phyloP scores from a whole-genome alignment of 2,797 vertebrate species.

The Numenius phaeopus region DNA sequence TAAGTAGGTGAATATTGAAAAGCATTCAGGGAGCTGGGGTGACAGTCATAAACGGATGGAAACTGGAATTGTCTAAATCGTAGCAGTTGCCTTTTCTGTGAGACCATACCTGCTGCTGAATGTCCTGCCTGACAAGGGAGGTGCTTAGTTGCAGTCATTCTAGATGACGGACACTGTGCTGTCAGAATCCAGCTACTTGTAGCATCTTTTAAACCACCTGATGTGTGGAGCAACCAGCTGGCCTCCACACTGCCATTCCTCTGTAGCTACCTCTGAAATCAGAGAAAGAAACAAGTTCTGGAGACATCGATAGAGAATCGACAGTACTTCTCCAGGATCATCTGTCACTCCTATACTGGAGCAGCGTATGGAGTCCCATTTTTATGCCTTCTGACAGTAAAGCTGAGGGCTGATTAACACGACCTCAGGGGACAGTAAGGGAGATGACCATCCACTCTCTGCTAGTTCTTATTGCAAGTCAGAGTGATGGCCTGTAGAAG shows the following conservation, averaged over 20 bases:
- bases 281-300: background rate
- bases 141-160: background rate
- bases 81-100: background rate
- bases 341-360: background rate
- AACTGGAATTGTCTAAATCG: background rate
- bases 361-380: background rate
- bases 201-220: background rate
- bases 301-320: background rate
- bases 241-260: background rate
- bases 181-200: background rate
- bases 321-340: background rate
- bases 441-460: constrained; percentile 41
- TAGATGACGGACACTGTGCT: background rate
- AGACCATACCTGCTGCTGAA: background rate
- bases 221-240: background rate
- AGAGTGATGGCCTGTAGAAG: constrained; percentile 38
- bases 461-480: constrained; percentile 39
- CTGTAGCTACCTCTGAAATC: background rate
- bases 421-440: constrained; percentile 28
- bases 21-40: background rate
- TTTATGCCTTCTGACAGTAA: constrained; percentile 48
- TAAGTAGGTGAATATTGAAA: background rate
- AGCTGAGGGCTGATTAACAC: constrained; percentile 33
- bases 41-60: background rate
- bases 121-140: background rate